A percentile compares a stretch with the other conserved stretches of the same genome.
These are phyloP conservation scores for Crocodylus rhombifer DNA, from an alignment of 2,797 vertebrate species.

Conservation along the genomic window DNA sequence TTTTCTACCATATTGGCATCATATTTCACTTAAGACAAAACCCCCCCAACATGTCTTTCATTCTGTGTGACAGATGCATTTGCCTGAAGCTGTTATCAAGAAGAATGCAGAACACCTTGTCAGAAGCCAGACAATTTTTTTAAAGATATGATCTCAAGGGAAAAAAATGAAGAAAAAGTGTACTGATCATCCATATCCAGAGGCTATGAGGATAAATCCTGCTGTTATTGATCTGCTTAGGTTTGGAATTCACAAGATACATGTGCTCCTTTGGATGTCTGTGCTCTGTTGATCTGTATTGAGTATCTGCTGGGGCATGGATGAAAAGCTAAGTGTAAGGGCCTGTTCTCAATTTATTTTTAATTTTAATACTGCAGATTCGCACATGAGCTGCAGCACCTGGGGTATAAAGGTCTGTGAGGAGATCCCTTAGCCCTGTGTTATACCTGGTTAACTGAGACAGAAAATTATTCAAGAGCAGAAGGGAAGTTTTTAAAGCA, in stretches of 20 bases:
- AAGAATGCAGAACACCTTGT: constrained; percentile 59
- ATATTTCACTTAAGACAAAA: constrained; percentile 15
- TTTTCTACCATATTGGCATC: background rate
- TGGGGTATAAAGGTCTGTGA: background rate
- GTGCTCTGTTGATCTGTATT: background rate
- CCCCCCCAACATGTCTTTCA: constrained; percentile 19
- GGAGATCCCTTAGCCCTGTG: background rate
- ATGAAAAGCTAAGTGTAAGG: constrained; percentile 9
- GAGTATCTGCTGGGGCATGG: constrained; percentile 4
- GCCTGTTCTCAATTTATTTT: constrained; percentile 13
- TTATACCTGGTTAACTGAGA: background rate
- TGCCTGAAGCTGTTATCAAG: constrained; percentile 42
- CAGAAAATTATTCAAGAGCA: background rate
- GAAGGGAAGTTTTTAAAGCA: background rate
- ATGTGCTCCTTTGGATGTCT: background rate
- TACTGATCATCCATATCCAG: constrained; percentile 5
- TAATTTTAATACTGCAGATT: background rate
- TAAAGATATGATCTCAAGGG: background rate
- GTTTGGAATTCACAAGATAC: constrained; percentile 22
- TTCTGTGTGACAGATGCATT: constrained; percentile 33
- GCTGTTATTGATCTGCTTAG: constrained; percentile 22
- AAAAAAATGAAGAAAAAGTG: background rate
- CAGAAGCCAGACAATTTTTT: constrained; percentile 17
- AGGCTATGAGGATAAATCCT: constrained; percentile 28
- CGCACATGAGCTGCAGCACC: background rate